Percentiles rank a stretch among this genome's conserved stretches.
Evolutionary conservation across 2,113 vertebrate species (phyloP).

Genomic region (Haliaeetus leucogaster): DNA sequence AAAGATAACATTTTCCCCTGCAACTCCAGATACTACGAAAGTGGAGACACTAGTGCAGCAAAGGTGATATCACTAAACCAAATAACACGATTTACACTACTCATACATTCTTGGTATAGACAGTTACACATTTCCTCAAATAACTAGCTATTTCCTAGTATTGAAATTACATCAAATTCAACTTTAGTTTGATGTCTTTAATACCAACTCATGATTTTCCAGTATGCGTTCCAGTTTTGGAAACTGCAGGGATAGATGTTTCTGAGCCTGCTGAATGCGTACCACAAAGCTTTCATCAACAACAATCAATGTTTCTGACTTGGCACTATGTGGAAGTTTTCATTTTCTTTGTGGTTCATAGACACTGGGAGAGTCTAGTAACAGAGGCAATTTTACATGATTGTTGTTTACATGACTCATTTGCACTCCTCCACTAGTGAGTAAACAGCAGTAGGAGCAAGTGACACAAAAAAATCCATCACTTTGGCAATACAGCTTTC

Average conservation of each 20-base stretch:
- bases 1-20: conserved; percentile 41
- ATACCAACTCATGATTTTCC: neutral
- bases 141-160: neutral
- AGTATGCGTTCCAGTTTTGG: neutral
- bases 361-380: neutral
- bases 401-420: neutral
- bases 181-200: neutral
- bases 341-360: neutral
- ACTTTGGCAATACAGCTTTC: neutral
- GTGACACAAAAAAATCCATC: neutral
- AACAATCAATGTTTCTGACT: neutral
- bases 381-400: neutral
- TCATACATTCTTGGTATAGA: neutral
- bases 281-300: neutral
- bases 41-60: neutral
- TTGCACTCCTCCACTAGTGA: neutral
- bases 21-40: neutral
- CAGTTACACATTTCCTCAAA: neutral
- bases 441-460: neutral
- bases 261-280: neutral
- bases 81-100: conserved; percentile 12
- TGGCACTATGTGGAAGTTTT: neutral
- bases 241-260: neutral
- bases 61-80: neutral
- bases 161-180: neutral